phyloP scores from a whole-genome alignment of 2,888 invertebrate genomes.

The Allophyes oxyacanthae region DNA sequence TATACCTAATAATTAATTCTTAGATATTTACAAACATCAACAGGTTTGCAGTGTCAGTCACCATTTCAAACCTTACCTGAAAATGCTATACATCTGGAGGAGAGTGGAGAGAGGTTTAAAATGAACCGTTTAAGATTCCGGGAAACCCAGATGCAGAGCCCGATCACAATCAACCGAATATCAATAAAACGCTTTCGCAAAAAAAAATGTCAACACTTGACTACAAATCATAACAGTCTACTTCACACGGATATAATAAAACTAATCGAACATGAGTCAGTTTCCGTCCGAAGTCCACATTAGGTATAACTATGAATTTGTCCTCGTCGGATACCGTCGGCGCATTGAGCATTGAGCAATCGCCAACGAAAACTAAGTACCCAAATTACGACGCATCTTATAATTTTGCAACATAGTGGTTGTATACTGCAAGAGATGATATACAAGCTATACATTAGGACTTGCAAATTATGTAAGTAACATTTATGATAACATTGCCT shows the following conservation, averaged over 20 bases:
- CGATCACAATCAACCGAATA: too few relatives aligned
- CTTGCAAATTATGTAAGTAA: background rate
- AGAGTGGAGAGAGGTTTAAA: too few relatives aligned
- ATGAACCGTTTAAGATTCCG: too few relatives aligned
- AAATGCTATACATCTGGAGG: too few relatives aligned
- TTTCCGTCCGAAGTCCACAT: constrained; percentile 66
- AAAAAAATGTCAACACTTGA: background rate
- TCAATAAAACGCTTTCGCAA: too few relatives aligned
- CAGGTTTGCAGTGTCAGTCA: too few relatives aligned
- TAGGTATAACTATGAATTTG: constrained; percentile 55
- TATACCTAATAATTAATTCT: too few relatives aligned
- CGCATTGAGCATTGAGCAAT: constrained; percentile 56
- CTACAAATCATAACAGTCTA: constrained; percentile 13
- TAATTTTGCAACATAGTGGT: constrained; percentile 49
- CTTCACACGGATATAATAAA: constrained; percentile 70
- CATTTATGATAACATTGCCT: too few relatives aligned
- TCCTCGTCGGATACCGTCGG: constrained; percentile 67
- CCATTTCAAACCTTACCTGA: too few relatives aligned
- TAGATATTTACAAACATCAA: too few relatives aligned
- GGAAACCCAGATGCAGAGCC: too few relatives aligned
- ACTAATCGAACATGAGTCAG: constrained; percentile 63
- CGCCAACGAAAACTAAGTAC: constrained; percentile 68
- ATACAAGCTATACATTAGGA: background rate
- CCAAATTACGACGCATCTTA: constrained; percentile 63
- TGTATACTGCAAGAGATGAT: constrained; percentile 19